Conservation (phyloP, 2,797 vertebrate species). For the Lacerta bilineata region DNA sequence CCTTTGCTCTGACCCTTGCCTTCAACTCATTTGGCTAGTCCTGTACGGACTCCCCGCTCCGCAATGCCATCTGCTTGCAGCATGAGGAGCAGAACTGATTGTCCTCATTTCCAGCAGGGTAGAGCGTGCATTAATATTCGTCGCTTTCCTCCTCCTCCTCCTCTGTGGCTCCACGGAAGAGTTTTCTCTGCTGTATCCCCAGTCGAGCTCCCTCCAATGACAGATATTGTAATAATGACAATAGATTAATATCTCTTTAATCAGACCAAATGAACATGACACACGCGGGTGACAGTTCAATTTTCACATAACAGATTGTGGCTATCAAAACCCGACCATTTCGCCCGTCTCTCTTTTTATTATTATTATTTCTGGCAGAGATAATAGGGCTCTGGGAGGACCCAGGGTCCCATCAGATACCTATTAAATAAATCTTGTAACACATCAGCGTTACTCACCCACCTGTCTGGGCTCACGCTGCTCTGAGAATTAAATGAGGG, state of each 20-base stretch:
- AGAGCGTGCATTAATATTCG: constrained; percentile 70
- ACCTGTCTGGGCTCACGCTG: constrained; percentile 80
- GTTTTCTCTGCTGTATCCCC: constrained; percentile 67
- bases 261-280: constrained; percentile 91
- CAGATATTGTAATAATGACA: constrained; percentile 85
- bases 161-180: constrained; percentile 50
- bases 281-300: constrained; percentile 95
- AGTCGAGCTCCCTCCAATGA: constrained; percentile 57
- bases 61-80: background rate
- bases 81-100: background rate
- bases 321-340: constrained; percentile 84
- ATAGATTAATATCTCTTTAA: constrained; percentile 91
- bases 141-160: constrained; percentile 48
- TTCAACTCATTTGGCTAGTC: background rate
- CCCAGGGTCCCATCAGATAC: constrained; percentile 76
- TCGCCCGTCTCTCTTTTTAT: constrained; percentile 71
- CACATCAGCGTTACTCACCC: constrained; percentile 76
- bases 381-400: constrained; percentile 81
- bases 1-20: background rate
- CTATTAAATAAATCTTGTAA: constrained; percentile 87
- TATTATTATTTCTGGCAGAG: constrained; percentile 88
- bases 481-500: constrained; percentile 82
- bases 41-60: background rate
- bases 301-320: constrained; percentile 95
- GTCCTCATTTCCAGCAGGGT: constrained; percentile 63